A percentile compares a stretch with the other conserved stretches of the same genome.
phyloP scores from a whole-genome alignment of 2,888 invertebrate genomes.

The Hypomecis atomaria region DNA sequence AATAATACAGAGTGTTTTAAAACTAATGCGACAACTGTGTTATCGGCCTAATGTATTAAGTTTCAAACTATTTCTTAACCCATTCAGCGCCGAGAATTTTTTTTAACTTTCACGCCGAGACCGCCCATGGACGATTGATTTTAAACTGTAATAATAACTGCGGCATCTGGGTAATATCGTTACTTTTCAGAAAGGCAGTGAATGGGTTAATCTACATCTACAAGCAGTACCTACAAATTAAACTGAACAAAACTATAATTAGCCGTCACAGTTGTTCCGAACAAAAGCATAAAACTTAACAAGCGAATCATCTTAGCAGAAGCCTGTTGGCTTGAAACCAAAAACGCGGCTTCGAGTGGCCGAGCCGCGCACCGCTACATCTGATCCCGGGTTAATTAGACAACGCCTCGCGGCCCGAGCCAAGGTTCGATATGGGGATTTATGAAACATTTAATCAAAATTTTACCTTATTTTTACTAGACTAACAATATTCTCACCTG shows the following conservation, averaged over 20 bases:
- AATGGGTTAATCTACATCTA: too few species aligned
- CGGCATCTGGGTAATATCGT: too few species aligned
- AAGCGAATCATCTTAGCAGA: conserved; percentile 70
- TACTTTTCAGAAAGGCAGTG: too few species aligned
- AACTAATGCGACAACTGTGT: too few species aligned
- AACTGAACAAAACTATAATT: conserved; percentile 40
- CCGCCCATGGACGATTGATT: too few species aligned
- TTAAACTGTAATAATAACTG: too few species aligned
- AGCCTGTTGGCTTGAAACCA: conserved; percentile 74
- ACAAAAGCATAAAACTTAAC: conserved; percentile 67
- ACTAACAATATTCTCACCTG: not conserved
- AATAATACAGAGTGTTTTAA: too few species aligned
- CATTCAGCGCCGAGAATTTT: too few species aligned
- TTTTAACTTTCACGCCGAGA: too few species aligned
- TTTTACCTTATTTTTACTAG: not conserved
- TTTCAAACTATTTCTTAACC: too few species aligned
- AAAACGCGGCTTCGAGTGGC: conserved; percentile 63
- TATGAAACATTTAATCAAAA: conserved; percentile 4
- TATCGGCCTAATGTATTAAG: too few species aligned
- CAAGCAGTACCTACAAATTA: conserved; percentile 4
- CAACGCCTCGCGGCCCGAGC: conserved; percentile 47
- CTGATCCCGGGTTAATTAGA: conserved; percentile 77
- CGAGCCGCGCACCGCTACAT: conserved; percentile 57
- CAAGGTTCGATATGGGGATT: conserved; percentile 2
- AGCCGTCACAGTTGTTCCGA: conserved; percentile 36